Conservation (phyloP, 2,797 vertebrate genomes). For the Gallirallus australis region DNA sequence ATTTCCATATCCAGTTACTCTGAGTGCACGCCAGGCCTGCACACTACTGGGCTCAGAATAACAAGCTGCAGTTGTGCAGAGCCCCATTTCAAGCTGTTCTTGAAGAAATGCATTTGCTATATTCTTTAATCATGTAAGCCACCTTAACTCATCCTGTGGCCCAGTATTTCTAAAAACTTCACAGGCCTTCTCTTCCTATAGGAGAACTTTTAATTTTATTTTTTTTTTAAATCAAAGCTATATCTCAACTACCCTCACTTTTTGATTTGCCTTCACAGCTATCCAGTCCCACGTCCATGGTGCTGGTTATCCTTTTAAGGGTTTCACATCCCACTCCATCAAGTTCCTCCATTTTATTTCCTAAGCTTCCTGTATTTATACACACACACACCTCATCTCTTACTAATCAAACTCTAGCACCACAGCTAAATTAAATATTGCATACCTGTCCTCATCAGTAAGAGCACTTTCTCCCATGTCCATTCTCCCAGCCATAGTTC, state of each 20-base stretch:
- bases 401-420: conserved; percentile 8
- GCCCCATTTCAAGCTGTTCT: background rate
- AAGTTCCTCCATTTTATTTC: conserved; percentile 12
- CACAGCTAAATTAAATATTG: background rate
- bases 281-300: background rate
- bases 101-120: background rate
- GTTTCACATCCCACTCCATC: conserved; percentile 18
- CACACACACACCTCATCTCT: background rate
- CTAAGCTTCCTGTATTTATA: background rate
- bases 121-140: background rate
- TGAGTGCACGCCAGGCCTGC: accelerated
- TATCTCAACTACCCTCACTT: accelerated
- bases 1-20: background rate
- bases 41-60: background rate
- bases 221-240: background rate
- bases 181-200: background rate
- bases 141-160: background rate
- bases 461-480: background rate
- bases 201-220: background rate
- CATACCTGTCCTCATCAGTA: background rate
- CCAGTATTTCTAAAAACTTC: background rate
- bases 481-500: background rate
- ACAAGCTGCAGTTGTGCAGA: background rate
- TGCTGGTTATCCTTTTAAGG: background rate
- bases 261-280: background rate